Percentiles rank a stretch among this genome's conserved stretches.
Evolutionary conservation across 2,888 invertebrate species (phyloP).

Genomic region (Enoplolaimus lenunculus): DNA sequence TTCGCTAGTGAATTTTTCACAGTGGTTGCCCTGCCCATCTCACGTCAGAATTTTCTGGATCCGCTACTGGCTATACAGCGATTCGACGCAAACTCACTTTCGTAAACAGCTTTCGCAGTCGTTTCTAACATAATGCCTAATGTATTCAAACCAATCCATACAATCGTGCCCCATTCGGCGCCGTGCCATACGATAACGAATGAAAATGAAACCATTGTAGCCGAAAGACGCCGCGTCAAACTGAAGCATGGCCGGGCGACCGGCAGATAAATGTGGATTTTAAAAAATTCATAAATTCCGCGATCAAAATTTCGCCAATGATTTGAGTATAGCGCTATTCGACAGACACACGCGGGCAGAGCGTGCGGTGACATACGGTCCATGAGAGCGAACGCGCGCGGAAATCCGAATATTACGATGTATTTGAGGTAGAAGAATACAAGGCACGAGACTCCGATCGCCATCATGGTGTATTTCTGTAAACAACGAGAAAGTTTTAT

Average conservation of each 20-base stretch:
- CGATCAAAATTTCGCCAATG: conserved; percentile 46
- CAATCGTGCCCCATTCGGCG: conserved; percentile 40
- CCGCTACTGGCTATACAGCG: no score
- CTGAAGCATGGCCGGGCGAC: conserved; percentile 43
- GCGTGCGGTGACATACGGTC: conserved; percentile 42
- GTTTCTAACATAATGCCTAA: conserved; percentile 41
- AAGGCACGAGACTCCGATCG: not conserved
- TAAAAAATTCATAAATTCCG: conserved; percentile 45
- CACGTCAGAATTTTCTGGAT: no score
- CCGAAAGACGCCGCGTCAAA: conserved; percentile 39
- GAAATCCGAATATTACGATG: conserved; percentile 44
- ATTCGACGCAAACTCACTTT: no score
- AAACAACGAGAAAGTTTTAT: no score
- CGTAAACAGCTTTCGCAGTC: conserved; percentile 34
- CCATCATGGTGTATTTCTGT: not conserved
- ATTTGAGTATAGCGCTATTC: conserved; percentile 44
- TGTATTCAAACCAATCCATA: conserved; percentile 44
- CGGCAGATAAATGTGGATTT: conserved; percentile 45
- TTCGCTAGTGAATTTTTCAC: no score
- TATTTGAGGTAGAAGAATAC: conserved; percentile 45
- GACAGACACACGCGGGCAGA: conserved; percentile 44
- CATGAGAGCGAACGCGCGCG: conserved; percentile 40
- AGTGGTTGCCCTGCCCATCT: no score
- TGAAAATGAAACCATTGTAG: conserved; percentile 41
- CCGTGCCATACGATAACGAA: conserved; percentile 47